A percentile compares a stretch with the other conserved stretches of the same genome.
These are phyloP conservation scores for Argentina silus DNA, from an alignment of 2,797 vertebrate genomes.

Conservation along the genomic window DNA sequence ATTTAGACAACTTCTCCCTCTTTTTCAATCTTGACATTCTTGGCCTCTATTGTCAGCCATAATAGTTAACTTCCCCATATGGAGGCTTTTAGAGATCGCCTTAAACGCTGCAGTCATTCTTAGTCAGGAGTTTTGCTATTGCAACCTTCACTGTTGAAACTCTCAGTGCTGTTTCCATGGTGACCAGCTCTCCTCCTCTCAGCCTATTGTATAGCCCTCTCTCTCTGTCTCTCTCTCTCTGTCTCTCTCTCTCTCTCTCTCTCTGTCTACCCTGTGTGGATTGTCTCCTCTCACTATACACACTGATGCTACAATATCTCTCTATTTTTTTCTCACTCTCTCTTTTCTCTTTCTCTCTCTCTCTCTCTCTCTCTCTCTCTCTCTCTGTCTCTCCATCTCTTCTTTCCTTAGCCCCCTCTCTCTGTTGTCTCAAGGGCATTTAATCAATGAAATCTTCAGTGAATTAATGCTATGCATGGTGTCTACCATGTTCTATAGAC, in stretches of 20 bases:
- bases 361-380: not conserved
- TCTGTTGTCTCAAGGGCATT: not conserved
- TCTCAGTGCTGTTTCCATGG: conserved; percentile 28
- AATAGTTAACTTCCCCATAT: conserved; percentile 3
- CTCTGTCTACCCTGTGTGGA: not conserved
- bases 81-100: not conserved
- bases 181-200: conserved; percentile 18
- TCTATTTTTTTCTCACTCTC: not conserved
- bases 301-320: not conserved
- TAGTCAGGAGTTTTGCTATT: conserved; percentile 13
- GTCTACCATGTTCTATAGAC: not conserved
- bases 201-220: conserved; percentile 9
- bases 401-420: not conserved
- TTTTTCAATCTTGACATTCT: not conserved
- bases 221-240: not conserved
- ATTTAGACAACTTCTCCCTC: not conserved
- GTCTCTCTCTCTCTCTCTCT: not conserved
- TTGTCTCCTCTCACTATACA: conserved; percentile 11
- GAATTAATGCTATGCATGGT: not conserved
- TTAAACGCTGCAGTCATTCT: conserved; percentile 10
- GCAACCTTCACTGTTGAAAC: conserved; percentile 15
- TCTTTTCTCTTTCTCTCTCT: not conserved
- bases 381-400: not conserved
- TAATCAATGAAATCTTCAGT: conserved; percentile 4
- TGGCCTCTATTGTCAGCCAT: not conserved